These are phyloP conservation scores for Anoplopoma fimbria DNA, from an alignment of 2,113 vertebrate species.

Conservation along the genomic window DNA sequence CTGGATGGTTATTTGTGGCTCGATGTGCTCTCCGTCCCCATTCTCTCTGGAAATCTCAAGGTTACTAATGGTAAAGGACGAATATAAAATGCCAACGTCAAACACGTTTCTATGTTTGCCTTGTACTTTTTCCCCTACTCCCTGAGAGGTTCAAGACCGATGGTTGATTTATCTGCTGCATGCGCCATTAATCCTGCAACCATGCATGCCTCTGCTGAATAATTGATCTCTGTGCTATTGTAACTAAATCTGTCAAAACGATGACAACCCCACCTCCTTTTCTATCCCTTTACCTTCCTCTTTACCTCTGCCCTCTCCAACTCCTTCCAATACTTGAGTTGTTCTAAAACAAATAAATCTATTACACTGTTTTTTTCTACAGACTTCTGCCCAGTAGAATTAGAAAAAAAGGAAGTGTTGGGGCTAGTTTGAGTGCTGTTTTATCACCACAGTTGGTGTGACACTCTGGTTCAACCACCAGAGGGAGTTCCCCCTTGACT, in stretches of 20 bases:
- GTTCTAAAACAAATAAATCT: conserved; percentile 30
- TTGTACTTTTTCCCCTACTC: conserved; percentile 73
- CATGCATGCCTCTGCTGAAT: conserved; percentile 83
- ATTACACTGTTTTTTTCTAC: neutral
- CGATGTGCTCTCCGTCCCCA: conserved; percentile 59
- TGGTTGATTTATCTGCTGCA: conserved; percentile 83
- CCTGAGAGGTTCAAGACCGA: conserved; percentile 73
- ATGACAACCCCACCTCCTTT: conserved; percentile 70
- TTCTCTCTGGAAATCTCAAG: conserved; percentile 75
- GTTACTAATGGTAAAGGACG: conserved; percentile 76
- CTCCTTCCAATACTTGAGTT: conserved; percentile 5
- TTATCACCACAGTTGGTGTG: conserved; percentile 33
- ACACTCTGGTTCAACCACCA: conserved; percentile 65
- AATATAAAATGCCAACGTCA: conserved; percentile 75
- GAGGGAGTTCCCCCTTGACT: conserved; percentile 71
- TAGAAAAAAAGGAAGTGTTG: neutral
- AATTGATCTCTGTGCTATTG: conserved; percentile 86
- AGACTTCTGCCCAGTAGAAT: neutral
- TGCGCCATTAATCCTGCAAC: conserved; percentile 85
- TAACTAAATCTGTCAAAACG: conserved; percentile 87
- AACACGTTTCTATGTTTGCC: conserved; percentile 75
- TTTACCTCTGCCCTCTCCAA: conserved; percentile 29
- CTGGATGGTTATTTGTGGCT: conserved; percentile 75
- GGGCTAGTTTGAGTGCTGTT: conserved; percentile 23
- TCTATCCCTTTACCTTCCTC: conserved; percentile 51